These are phyloP conservation scores for Eupithecia exiguata DNA, from an alignment of 2,888 invertebrate species.

Conservation along the genomic window DNA sequence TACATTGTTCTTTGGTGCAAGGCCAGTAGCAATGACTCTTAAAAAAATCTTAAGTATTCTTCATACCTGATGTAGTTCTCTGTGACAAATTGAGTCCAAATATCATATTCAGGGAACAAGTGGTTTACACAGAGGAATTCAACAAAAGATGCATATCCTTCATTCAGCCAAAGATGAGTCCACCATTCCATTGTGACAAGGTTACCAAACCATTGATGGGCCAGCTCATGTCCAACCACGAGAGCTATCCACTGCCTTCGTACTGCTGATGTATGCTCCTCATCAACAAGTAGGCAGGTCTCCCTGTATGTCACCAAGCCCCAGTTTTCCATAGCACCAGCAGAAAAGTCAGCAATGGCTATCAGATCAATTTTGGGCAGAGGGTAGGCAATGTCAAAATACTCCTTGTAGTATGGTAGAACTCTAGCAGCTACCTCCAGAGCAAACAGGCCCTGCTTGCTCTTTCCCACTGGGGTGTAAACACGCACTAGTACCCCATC, in stretches of 20 bases:
- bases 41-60: constrained; percentile 10
- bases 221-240: constrained; percentile 95
- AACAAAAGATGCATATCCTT: constrained; percentile 98
- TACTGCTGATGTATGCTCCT: constrained; percentile 93
- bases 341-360: constrained; percentile 97
- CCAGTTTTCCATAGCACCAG: constrained; percentile 99
- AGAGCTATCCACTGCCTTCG: constrained; percentile 94
- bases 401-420: constrained; percentile 96
- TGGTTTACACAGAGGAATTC: constrained; percentile 97
- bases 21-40: constrained; percentile 41
- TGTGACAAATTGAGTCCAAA: constrained; percentile 98
- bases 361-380: constrained; percentile 98
- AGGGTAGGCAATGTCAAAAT: constrained; percentile 97
- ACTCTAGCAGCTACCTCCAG: constrained; percentile 96
- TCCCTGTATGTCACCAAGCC: constrained; percentile 97
- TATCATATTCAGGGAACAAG: constrained; percentile 97
- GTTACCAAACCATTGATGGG: constrained; percentile 99
- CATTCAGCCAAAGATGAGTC: constrained; percentile 98
- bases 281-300: constrained; percentile 94
- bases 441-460: constrained; percentile 95
- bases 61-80: constrained; percentile 89
- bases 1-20: constrained; percentile 48
- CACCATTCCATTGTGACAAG: constrained; percentile 99
- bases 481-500: constrained; percentile 93
- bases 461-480: constrained; percentile 95